A percentile compares a stretch with the other conserved stretches of the same genome.
Conservation (phyloP, 2,888 invertebrate species). For the Seira ritae region DNA sequence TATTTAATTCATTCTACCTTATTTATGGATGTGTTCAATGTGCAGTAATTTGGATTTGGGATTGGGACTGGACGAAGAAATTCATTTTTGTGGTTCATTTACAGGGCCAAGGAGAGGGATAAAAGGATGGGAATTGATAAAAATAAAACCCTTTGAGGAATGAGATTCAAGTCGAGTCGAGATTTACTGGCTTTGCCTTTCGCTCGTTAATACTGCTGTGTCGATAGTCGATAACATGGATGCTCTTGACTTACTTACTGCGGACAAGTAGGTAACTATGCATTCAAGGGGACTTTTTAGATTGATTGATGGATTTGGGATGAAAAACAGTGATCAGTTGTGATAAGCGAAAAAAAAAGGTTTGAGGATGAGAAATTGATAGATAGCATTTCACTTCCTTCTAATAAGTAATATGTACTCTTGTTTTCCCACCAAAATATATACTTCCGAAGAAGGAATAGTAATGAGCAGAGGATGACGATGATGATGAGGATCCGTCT, state of each 20-base stretch:
- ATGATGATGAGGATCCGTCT: background rate
- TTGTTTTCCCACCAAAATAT: conserved; percentile 1
- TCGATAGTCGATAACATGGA: no score
- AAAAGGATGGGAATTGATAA: background rate
- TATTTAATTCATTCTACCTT: background rate
- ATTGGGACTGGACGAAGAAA: no score
- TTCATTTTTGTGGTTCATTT: conserved; percentile 3
- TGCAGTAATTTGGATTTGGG: no score
- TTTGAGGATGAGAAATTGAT: background rate
- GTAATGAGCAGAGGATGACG: background rate
- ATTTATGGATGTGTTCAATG: no score
- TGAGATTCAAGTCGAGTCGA: no score
- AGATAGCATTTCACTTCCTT: background rate
- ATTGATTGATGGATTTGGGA: conserved; percentile 35
- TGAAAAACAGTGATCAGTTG: background rate
- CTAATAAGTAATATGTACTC: background rate
- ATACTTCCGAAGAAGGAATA: background rate
- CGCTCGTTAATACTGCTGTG: conserved; percentile 43
- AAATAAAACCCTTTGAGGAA: background rate
- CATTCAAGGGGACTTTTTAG: background rate
- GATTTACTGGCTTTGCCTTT: background rate
- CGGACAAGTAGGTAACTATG: background rate
- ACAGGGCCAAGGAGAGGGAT: background rate
- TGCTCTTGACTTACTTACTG: conserved; percentile 10
- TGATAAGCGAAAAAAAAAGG: conserved; percentile 13